Conservation (phyloP, 2,113 vertebrate genomes). For the cattle (Bos taurus) region DNA sequence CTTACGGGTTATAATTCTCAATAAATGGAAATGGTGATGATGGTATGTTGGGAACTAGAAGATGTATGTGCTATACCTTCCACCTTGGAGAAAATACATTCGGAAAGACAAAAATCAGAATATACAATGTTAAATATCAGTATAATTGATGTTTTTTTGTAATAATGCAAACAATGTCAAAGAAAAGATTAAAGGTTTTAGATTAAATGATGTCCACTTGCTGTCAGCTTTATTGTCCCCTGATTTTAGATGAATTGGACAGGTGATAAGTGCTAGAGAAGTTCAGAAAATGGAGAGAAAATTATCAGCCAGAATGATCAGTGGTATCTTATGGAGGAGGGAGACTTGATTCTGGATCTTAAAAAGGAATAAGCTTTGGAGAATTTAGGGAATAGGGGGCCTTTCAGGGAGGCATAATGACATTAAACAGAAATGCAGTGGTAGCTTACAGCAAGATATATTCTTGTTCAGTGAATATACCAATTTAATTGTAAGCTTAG, state of each 20-base stretch:
- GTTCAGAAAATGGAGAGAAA: background rate
- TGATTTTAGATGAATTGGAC: background rate
- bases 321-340: background rate
- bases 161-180: background rate
- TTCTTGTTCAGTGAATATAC: background rate
- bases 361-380: background rate
- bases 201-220: background rate
- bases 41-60: background rate
- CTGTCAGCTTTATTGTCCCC: background rate
- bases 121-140: background rate
- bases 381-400: background rate
- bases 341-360: background rate
- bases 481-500: background rate
- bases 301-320: background rate
- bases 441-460: background rate
- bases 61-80: background rate
- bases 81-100: background rate
- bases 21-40: background rate
- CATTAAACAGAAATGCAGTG: background rate
- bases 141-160: background rate
- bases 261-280: background rate
- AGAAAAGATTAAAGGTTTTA: background rate
- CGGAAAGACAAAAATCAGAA: slow-evolving; percentile 3
- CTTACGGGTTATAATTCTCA: background rate
- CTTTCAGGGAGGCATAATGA: background rate